phyloP scores from a whole-genome alignment of 1,140 invertebrate species.

The Apis florea region DNA sequence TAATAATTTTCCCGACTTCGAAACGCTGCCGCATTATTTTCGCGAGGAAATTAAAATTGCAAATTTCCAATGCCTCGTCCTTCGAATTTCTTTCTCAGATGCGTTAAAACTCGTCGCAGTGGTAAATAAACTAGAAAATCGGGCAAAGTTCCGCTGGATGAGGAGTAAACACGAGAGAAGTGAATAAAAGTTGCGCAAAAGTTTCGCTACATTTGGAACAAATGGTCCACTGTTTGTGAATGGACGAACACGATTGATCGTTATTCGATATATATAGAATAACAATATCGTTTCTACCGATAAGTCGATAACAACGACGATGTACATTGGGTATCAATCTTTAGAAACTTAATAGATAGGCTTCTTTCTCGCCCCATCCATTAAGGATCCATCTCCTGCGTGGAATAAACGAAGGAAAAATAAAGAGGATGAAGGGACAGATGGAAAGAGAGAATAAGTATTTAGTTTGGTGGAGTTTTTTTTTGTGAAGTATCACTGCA shows the following conservation, averaged over 20 bases:
- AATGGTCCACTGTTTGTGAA: neutral
- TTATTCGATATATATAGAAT: neutral
- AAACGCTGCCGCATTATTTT: neutral
- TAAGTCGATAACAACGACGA: neutral
- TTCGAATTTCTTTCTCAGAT: neutral
- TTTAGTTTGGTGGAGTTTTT: too few species aligned
- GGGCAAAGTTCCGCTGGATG: neutral
- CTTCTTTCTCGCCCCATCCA: neutral
- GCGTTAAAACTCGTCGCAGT: neutral
- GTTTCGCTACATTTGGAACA: slow-evolving; percentile 2
- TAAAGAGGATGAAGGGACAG: too few species aligned
- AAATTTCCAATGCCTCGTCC: neutral
- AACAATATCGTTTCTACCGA: neutral
- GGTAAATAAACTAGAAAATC: neutral
- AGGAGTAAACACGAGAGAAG: neutral
- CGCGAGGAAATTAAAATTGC: slow-evolving; percentile 3
- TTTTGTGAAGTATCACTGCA: too few species aligned
- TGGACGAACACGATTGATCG: neutral
- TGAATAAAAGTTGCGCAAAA: neutral
- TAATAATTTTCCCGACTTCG: neutral
- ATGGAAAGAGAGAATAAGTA: too few species aligned
- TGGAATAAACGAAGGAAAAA: neutral
- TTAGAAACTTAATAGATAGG: neutral
- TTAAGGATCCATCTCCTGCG: neutral
- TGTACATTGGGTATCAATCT: neutral